These are phyloP conservation scores for Tragelaphus buxtoni DNA, from an alignment of 2,113 vertebrate genomes.

Conservation along the genomic window DNA sequence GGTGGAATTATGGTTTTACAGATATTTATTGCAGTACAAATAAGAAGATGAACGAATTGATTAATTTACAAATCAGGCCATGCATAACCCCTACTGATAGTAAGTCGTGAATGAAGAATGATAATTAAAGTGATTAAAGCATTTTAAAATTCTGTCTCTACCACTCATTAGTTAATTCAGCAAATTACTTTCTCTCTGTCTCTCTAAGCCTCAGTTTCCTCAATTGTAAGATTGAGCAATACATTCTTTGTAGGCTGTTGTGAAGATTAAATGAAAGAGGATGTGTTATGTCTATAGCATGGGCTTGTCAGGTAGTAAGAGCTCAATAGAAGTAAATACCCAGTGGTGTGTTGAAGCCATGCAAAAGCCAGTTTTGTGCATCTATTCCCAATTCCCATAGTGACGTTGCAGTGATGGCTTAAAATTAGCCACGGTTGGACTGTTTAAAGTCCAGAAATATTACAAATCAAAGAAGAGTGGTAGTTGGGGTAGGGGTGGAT, in stretches of 20 bases:
- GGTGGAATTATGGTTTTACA: background rate
- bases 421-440: background rate
- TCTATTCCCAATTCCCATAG: background rate
- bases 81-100: background rate
- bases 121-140: background rate
- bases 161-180: background rate
- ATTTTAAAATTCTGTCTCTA: background rate
- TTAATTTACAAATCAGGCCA: background rate
- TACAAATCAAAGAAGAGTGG: background rate
- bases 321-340: background rate
- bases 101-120: background rate
- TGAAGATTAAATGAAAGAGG: background rate
- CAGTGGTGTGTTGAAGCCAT: background rate
- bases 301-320: background rate
- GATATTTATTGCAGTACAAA: background rate
- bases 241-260: background rate
- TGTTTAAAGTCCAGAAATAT: background rate
- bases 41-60: background rate
- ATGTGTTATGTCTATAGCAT: background rate
- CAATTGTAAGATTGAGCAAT: background rate
- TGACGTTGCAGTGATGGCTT: background rate
- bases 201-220: background rate
- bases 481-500: background rate
- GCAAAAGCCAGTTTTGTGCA: background rate
- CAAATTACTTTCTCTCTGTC: background rate